These are phyloP conservation scores for Steinernema feltiae DNA, from an alignment of 1,140 invertebrate genomes.

Conservation along the genomic window DNA sequence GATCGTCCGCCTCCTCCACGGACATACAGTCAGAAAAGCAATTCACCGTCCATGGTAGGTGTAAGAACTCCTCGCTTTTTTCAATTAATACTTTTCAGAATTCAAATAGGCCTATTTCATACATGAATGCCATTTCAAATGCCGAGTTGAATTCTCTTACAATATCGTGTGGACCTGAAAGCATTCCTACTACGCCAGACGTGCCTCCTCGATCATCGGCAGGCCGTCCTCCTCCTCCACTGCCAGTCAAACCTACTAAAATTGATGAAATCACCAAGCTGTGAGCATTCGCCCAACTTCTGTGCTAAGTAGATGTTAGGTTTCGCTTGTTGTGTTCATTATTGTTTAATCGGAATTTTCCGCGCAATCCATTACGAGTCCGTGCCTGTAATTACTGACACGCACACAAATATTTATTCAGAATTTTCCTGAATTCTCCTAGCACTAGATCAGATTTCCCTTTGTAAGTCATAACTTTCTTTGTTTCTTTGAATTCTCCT, in stretches of 20 bases:
- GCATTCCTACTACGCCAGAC: not conserved
- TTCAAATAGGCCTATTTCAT: not conserved
- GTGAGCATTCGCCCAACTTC: not conserved
- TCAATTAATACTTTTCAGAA: not conserved
- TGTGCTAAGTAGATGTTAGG: not conserved
- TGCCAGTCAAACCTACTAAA: not conserved
- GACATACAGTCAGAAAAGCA: not conserved
- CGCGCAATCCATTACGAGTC: not conserved
- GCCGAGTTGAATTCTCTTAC: not conserved
- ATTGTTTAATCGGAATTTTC: not conserved
- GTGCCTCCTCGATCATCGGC: not conserved
- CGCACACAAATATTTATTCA: not conserved
- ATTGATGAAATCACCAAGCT: slow-evolving; percentile 1
- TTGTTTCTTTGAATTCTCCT: too few relatives aligned
- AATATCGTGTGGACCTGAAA: not conserved
- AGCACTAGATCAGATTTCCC: too few relatives aligned
- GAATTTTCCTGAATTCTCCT: too few relatives aligned
- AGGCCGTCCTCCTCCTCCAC: not conserved
- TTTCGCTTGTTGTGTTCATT: not conserved
- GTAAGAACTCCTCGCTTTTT: too few relatives aligned
- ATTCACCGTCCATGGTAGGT: not conserved
- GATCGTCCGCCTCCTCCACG: not conserved
- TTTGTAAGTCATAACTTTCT: too few relatives aligned
- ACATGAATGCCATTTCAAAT: not conserved
- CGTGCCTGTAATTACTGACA: not conserved